Percentiles rank a stretch among this genome's conserved stretches.
Evolutionary conservation across 2,113 vertebrate genomes (phyloP).

Genomic region (Peromyscus maniculatus): DNA sequence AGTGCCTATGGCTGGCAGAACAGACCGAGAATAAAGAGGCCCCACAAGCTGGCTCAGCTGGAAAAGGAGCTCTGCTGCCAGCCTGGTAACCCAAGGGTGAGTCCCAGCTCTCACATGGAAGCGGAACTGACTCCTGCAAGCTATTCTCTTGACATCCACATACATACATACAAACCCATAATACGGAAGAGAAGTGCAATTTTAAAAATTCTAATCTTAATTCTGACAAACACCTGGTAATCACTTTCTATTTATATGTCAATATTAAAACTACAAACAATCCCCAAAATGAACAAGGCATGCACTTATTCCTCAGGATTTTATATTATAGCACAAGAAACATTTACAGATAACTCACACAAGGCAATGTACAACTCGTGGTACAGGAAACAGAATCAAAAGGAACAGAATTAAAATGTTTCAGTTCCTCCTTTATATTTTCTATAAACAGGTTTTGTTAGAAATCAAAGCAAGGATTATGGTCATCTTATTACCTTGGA

Average conservation of each 20-base stretch:
- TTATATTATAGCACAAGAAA: conserved; percentile 10
- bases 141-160: neutral
- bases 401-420: neutral
- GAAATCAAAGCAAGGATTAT: neutral
- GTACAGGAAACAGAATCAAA: neutral
- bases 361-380: neutral
- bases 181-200: neutral
- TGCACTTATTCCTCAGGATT: neutral
- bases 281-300: neutral
- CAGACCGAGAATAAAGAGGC: neutral
- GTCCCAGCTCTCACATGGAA: too few relatives aligned
- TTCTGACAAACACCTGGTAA: conserved; percentile 14
- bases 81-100: neutral
- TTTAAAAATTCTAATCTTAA: neutral
- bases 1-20: neutral
- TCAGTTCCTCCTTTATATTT: neutral
- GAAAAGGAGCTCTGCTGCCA: neutral
- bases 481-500: neutral
- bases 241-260: neutral
- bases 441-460: conserved; percentile 34
- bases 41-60: too few relatives aligned
- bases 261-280: conserved; percentile 10
- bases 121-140: too few relatives aligned
- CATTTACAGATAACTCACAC: conserved; percentile 39
- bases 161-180: neutral